These are phyloP conservation scores for Tipula vernalis DNA, from an alignment of 2,888 invertebrate genomes.

Conservation along the genomic window DNA sequence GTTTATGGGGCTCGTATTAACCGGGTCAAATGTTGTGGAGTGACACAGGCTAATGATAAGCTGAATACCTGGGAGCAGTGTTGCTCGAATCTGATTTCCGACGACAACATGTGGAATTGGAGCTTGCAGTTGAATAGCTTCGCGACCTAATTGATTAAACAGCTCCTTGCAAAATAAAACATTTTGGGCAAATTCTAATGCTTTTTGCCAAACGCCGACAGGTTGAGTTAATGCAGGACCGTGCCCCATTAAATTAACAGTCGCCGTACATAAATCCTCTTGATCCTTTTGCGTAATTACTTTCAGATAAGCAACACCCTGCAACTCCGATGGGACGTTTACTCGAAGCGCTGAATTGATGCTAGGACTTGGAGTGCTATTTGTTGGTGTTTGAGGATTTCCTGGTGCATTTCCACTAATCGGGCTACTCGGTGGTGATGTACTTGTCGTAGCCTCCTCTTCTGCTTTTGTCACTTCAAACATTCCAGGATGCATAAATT, in stretches of 20 bases:
- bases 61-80: constrained; percentile 87
- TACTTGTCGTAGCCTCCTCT: constrained; percentile 45
- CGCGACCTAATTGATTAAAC: constrained; percentile 85
- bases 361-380: constrained; percentile 38
- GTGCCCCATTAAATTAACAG: constrained; percentile 63
- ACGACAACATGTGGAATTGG: constrained; percentile 94
- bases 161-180: constrained; percentile 94
- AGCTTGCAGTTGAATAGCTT: constrained; percentile 86
- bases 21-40: constrained; percentile 50
- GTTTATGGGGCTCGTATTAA: constrained; percentile 34
- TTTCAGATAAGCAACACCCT: constrained; percentile 92
- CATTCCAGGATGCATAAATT: constrained; percentile 84
- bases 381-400: constrained; percentile 29
- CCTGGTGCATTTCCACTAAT: constrained; percentile 39
- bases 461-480: constrained; percentile 95
- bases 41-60: constrained; percentile 85
- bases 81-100: constrained; percentile 93
- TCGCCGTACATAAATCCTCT: constrained; percentile 77
- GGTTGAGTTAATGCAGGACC: constrained; percentile 56
- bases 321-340: constrained; percentile 84
- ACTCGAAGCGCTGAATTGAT: constrained; percentile 71
- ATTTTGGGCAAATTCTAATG: constrained; percentile 93
- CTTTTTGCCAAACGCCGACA: constrained; percentile 78
- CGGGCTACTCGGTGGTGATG: constrained; percentile 39
- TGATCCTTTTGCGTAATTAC: constrained; percentile 92